Conservation (phyloP, 2,888 invertebrate species). For the Rambutsinella grinnellia region DNA sequence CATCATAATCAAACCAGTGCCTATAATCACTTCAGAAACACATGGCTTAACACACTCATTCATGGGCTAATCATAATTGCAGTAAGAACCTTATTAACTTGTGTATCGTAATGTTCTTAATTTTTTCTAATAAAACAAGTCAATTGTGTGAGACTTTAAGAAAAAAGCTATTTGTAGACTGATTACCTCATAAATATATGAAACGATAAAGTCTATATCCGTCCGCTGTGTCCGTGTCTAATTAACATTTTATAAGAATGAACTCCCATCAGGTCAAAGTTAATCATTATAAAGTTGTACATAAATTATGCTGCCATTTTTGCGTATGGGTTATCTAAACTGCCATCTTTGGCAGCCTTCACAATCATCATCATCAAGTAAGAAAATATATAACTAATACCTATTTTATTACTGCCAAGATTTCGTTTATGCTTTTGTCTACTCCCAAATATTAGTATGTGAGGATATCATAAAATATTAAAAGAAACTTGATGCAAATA, state of each 20-base stretch:
- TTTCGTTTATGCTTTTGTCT: too few relatives aligned
- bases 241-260: constrained; percentile 33
- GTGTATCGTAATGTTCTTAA: too few relatives aligned
- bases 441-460: too few relatives aligned
- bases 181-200: background rate
- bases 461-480: too few relatives aligned
- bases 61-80: background rate
- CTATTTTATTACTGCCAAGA: too few relatives aligned
- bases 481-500: too few relatives aligned
- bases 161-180: background rate
- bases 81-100: too few relatives aligned
- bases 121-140: too few relatives aligned
- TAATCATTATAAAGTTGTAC: constrained; percentile 16
- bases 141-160: too few relatives aligned
- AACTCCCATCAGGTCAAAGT: constrained; percentile 28
- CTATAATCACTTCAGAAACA: background rate
- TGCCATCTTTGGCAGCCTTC: constrained; percentile 44
- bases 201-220: background rate
- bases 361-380: background rate
- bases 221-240: background rate
- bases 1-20: background rate
- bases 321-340: constrained; percentile 25
- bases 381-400: too few relatives aligned
- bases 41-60: background rate
- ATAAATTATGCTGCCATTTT: background rate